Evolutionary conservation across 2,113 vertebrate genomes (phyloP).

Genomic region (Dinomys branickii): DNA sequence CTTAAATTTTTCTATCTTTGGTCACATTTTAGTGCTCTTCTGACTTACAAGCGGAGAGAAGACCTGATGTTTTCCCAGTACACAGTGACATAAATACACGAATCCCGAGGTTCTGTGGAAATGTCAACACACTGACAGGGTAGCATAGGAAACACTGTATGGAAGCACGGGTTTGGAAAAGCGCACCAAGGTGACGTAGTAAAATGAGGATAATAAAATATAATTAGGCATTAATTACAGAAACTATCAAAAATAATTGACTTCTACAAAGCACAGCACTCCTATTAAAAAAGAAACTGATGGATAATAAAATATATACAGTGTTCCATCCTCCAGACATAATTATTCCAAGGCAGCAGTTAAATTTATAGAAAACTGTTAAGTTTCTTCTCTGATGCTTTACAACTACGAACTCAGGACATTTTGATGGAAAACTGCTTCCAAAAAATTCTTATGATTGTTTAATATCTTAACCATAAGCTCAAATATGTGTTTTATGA

Average conservation of each 20-base stretch:
- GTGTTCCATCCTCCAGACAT: conserved; percentile 78
- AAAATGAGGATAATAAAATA: conserved; percentile 87
- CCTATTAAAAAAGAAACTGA: conserved; percentile 84
- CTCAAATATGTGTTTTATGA: conserved; percentile 51
- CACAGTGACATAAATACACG: neutral
- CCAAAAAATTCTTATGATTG: conserved; percentile 61
- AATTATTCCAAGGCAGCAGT: conserved; percentile 85
- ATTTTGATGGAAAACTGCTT: conserved; percentile 72
- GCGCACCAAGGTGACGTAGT: conserved; percentile 81
- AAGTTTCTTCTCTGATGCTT: conserved; percentile 83
- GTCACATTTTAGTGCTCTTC: neutral
- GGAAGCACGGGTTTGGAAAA: conserved; percentile 78
- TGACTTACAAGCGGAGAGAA: neutral
- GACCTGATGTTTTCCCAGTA: conserved; percentile 18
- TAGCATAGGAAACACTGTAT: conserved; percentile 13
- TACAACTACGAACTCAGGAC: conserved; percentile 70
- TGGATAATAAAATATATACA: conserved; percentile 86
- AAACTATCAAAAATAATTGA: conserved; percentile 89
- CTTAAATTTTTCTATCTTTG: neutral
- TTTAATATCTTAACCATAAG: conserved; percentile 68
- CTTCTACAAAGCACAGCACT: conserved; percentile 86
- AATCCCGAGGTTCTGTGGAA: conserved; percentile 48
- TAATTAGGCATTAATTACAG: conserved; percentile 88
- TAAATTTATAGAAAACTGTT: conserved; percentile 84
- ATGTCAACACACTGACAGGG: conserved; percentile 55